Percentiles rank a stretch among this genome's conserved stretches.
Evolutionary conservation across 1,140 invertebrate species (phyloP).

Genomic region (Artemia franciscana): DNA sequence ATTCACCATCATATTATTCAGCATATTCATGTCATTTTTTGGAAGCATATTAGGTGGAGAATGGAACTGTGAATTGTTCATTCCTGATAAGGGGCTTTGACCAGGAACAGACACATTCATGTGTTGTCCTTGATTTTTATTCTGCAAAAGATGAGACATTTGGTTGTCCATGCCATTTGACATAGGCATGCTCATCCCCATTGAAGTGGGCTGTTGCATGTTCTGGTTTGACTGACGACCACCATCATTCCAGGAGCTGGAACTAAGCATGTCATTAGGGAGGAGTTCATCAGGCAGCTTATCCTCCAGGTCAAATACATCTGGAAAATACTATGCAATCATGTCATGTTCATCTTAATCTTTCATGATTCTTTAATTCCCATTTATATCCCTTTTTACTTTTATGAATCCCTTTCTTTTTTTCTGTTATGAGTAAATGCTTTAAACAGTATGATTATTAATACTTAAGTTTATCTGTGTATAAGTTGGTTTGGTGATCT

Average conservation of each 20-base stretch:
- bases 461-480: too few species aligned
- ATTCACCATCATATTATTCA: neutral
- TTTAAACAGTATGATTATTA: too few species aligned
- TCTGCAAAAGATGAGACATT: neutral
- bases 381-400: too few species aligned
- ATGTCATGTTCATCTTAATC: too few species aligned
- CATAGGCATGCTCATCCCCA: neutral
- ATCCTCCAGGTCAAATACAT: neutral
- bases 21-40: neutral
- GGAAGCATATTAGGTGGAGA: neutral
- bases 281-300: neutral
- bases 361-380: too few species aligned
- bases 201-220: neutral
- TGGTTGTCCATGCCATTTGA: neutral
- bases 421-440: too few species aligned
- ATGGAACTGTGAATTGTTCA: neutral
- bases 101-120: neutral
- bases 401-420: too few species aligned
- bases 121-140: neutral
- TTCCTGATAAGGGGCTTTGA: neutral
- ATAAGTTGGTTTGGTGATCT: too few species aligned
- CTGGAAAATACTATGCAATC: neutral
- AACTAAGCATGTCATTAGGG: neutral
- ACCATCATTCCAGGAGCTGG: neutral
- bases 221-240: neutral